These are phyloP conservation scores for Haemorhous mexicanus DNA, from an alignment of 2,113 vertebrate genomes.

Conservation along the genomic window DNA sequence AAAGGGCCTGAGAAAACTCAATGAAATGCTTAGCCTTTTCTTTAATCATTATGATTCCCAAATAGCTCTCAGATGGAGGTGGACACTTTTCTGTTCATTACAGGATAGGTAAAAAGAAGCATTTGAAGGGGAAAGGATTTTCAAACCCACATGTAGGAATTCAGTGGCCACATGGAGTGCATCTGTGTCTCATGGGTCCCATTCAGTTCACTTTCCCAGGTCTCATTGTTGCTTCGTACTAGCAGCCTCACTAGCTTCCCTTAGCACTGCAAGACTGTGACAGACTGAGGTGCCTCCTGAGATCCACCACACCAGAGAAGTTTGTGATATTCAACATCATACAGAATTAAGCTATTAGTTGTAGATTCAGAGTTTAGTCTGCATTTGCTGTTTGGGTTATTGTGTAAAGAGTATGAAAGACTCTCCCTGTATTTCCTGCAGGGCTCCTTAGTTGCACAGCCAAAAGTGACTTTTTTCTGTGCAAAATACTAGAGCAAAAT, in stretches of 20 bases:
- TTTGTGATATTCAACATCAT: neutral
- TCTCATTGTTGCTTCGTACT: neutral
- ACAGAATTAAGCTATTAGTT: neutral
- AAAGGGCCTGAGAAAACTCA: neutral
- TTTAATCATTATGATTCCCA: neutral
- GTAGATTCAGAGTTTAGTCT: neutral
- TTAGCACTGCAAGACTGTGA: neutral
- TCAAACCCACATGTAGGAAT: neutral
- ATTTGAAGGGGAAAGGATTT: neutral
- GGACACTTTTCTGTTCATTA: neutral
- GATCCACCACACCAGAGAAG: neutral
- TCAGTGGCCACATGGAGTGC: neutral
- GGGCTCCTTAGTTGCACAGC: neutral
- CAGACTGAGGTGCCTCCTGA: neutral
- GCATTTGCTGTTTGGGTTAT: neutral
- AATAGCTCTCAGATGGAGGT: neutral
- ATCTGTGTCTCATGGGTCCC: neutral
- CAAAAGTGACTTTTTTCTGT: neutral
- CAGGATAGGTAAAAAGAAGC: neutral
- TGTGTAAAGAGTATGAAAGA: neutral
- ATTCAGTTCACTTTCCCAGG: neutral
- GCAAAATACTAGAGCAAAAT: neutral
- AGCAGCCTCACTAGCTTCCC: neutral
- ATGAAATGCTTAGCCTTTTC: neutral
- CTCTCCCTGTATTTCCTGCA: neutral